These are phyloP conservation scores for Miichthys miiuy DNA, from an alignment of 2,797 vertebrate genomes.

Conservation along the genomic window DNA sequence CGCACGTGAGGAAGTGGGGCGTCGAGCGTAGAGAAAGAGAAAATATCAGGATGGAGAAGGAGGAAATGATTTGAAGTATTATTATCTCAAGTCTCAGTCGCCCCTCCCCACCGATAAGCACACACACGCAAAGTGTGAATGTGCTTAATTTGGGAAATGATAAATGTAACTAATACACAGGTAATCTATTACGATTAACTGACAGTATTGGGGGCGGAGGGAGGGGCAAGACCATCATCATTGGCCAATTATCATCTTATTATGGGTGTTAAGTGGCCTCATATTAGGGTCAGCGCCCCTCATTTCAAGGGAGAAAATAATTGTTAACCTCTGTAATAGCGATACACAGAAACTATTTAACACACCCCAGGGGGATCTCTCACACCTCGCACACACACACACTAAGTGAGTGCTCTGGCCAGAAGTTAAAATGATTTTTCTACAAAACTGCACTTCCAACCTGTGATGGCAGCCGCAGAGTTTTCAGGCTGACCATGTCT, in stretches of 20 bases:
- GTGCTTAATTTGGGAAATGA: constrained; percentile 68
- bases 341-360: constrained; percentile 82
- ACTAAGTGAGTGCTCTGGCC: background rate
- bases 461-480: background rate
- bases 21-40: constrained; percentile 65
- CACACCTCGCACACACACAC: constrained; percentile 18
- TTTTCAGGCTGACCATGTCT: background rate
- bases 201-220: constrained; percentile 52
- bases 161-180: constrained; percentile 79
- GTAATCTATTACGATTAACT: constrained; percentile 85
- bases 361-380: constrained; percentile 72
- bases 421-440: constrained; percentile 41
- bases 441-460: background rate
- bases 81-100: constrained; percentile 63
- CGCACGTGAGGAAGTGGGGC: constrained; percentile 69
- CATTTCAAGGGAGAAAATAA: constrained; percentile 89
- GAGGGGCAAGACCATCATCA: constrained; percentile 70
- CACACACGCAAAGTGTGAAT: constrained; percentile 15
- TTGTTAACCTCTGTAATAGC: constrained; percentile 85
- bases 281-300: constrained; percentile 92
- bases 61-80: constrained; percentile 80
- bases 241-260: constrained; percentile 91
- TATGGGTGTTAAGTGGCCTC: constrained; percentile 88
- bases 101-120: constrained; percentile 59
- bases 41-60: constrained; percentile 72